Percentiles rank a stretch among this genome's conserved stretches.
Evolutionary conservation across 64 coral and sea anemone species (phyloP).

Genomic region (Dendronephthya gigantea): DNA sequence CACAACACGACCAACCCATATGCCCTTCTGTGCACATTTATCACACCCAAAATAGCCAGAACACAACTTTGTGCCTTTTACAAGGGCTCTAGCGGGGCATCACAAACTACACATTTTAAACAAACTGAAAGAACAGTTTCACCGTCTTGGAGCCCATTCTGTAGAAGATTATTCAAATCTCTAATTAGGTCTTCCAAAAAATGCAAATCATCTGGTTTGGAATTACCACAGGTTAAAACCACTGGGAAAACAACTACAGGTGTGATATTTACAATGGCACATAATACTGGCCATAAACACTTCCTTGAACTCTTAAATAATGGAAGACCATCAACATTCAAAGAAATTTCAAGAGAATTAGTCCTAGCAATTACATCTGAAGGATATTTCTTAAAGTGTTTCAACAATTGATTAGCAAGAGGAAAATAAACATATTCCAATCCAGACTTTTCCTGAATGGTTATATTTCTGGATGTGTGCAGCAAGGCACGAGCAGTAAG

Average conservation of each 20-base stretch:
- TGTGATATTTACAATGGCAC: neutral
- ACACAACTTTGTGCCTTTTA: neutral
- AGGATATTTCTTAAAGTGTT: neutral
- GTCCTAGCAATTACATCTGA: neutral
- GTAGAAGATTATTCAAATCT: neutral
- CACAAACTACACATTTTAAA: neutral
- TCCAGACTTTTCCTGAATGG: conserved; percentile 4
- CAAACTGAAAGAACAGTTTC: neutral
- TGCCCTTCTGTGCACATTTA: neutral
- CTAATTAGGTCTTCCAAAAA: neutral
- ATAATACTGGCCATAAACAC: neutral
- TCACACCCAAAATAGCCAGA: neutral
- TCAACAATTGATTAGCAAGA: neutral
- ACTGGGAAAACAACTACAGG: conserved; percentile 1
- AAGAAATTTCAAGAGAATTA: neutral
- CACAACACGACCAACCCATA: neutral
- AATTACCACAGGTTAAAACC: neutral
- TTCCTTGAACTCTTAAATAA: neutral
- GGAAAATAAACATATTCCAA: neutral
- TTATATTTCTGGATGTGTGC: neutral
- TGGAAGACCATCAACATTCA: conserved; percentile 6
- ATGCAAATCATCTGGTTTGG: neutral
- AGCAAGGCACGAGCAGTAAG: neutral
- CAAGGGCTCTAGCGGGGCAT: neutral
- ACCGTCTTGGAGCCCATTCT: neutral